These are phyloP conservation scores for Bedellia somnulentella DNA, from an alignment of 2,888 invertebrate species.

Conservation along the genomic window DNA sequence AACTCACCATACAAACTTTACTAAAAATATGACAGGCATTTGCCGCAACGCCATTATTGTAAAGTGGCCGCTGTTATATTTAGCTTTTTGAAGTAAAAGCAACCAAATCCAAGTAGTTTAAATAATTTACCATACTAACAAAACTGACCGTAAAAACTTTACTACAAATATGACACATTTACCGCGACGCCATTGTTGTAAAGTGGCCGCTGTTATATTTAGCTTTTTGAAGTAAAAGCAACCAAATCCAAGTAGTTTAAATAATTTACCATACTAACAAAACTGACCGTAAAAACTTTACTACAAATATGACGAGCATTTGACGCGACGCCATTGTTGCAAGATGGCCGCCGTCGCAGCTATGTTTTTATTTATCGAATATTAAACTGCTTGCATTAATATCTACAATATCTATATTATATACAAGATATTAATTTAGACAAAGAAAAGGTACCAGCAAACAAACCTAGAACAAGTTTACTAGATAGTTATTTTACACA, in stretches of 20 bases:
- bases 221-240: not conserved
- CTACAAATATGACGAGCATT: too few relatives aligned
- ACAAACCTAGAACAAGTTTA: too few relatives aligned
- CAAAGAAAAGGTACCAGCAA: too few relatives aligned
- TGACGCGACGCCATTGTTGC: not conserved
- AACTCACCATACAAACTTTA: not conserved
- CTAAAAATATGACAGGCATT: not conserved
- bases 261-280: too few relatives aligned
- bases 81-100: not conserved
- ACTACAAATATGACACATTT: too few relatives aligned
- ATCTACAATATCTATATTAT: too few relatives aligned
- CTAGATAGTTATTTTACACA: too few relatives aligned
- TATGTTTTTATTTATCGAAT: too few relatives aligned
- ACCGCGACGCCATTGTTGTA: not conserved
- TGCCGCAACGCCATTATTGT: not conserved
- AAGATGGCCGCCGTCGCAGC: not conserved
- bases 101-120: slow-evolving; percentile 1
- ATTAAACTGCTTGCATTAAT: too few relatives aligned
- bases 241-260: slow-evolving; percentile 1
- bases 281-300: not conserved
- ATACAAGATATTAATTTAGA: too few relatives aligned
- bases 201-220: not conserved
- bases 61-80: not conserved
- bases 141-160: not conserved
- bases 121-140: too few relatives aligned